A percentile compares a stretch with the other conserved stretches of the same genome.
Evolutionary conservation across 2,113 vertebrate genomes (phyloP).

Genomic region (Turdus rufiventris): DNA sequence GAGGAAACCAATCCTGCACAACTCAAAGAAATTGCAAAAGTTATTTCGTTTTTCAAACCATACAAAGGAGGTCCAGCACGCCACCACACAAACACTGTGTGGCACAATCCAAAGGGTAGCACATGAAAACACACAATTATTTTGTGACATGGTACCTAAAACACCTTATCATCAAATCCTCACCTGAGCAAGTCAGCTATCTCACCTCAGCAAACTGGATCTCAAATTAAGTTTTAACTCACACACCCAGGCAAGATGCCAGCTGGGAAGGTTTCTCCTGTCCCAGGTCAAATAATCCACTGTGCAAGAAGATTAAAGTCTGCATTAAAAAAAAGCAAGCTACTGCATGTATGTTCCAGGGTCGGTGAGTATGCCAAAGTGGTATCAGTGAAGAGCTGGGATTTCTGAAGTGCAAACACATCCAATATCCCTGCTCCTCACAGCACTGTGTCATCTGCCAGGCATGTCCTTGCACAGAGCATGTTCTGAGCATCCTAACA

Average conservation of each 20-base stretch:
- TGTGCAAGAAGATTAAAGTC: not conserved
- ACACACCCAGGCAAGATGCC: not conserved
- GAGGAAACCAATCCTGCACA: not conserved
- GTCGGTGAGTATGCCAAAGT: not conserved
- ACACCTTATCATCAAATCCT: not conserved
- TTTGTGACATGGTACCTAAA: not conserved
- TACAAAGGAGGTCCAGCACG: not conserved
- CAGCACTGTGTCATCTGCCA: not conserved
- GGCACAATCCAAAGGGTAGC: not conserved
- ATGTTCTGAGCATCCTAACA: not conserved
- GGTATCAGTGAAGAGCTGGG: not conserved
- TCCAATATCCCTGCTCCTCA: not conserved
- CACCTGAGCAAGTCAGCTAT: not conserved
- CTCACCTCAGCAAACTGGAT: not conserved
- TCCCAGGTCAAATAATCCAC: not conserved
- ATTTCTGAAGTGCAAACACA: not conserved
- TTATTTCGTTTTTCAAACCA: not conserved
- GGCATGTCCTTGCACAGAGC: not conserved
- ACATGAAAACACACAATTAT: not conserved
- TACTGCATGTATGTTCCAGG: not conserved
- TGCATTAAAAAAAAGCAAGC: not conserved
- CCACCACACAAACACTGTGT: not conserved
- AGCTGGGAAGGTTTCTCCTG: not conserved
- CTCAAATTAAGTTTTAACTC: conserved; percentile 6
- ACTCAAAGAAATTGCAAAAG: not conserved